Percentiles rank a stretch among this genome's conserved stretches.
These are phyloP conservation scores for Natrix natrix DNA, from an alignment of 2,797 vertebrate species.

Conservation along the genomic window DNA sequence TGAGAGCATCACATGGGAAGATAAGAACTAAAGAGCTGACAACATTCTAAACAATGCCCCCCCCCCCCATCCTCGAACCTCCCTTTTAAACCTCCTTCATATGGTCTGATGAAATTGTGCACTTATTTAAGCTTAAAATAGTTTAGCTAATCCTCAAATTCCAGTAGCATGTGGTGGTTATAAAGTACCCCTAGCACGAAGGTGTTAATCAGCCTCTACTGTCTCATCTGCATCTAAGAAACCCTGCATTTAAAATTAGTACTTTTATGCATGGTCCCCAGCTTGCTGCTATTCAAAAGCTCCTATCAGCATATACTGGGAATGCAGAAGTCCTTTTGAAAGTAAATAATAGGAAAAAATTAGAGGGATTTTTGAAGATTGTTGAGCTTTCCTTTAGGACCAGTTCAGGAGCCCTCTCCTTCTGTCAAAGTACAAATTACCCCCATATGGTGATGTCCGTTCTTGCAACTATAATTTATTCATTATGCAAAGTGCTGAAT, in stretches of 20 bases:
- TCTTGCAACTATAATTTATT: slow-evolving; percentile 68
- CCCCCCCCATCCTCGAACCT: slow-evolving; percentile 5
- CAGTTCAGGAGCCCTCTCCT: slow-evolving; percentile 61
- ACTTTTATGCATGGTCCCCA: slow-evolving; percentile 56
- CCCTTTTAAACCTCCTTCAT: neutral
- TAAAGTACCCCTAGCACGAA: slow-evolving; percentile 38
- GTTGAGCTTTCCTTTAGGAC: slow-evolving; percentile 61
- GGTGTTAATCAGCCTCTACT: slow-evolving; percentile 60
- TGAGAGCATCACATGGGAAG: slow-evolving; percentile 9
- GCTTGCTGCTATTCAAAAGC: slow-evolving; percentile 56
- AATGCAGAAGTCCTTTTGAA: slow-evolving; percentile 63
- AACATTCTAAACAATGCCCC: slow-evolving; percentile 21
- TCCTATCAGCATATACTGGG: slow-evolving; percentile 49
- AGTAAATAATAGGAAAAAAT: slow-evolving; percentile 68
- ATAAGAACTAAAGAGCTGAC: neutral
- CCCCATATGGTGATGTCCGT: slow-evolving; percentile 59
- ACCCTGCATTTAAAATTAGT: slow-evolving; percentile 63
- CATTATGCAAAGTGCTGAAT: slow-evolving; percentile 53
- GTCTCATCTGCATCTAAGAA: slow-evolving; percentile 64
- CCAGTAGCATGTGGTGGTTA: slow-evolving; percentile 17
- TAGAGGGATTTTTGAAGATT: slow-evolving; percentile 62
- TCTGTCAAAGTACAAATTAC: slow-evolving; percentile 67
- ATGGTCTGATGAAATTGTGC: slow-evolving; percentile 9
- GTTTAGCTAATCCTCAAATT: slow-evolving; percentile 1
- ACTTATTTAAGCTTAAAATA: slow-evolving; percentile 35